Evolutionary conservation across 2,113 vertebrate species (phyloP), one percentile per base, ranked within the genome.

Genomic region (Lepisosteus osseus): DNA sequence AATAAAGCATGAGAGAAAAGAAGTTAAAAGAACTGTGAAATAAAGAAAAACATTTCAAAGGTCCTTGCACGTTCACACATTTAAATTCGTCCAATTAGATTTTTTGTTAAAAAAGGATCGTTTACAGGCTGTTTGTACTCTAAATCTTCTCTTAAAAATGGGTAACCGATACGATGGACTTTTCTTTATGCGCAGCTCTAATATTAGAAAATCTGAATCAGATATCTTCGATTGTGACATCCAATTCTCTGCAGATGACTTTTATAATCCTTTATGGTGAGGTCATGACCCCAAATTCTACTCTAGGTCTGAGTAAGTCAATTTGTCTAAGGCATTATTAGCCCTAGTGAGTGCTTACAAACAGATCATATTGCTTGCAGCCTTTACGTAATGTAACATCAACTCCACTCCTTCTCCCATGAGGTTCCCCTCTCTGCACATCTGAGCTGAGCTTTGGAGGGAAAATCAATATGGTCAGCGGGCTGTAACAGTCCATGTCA

Each of bases 351-450:
- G 59, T 65, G 61, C 61, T 72, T 44, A 67, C 59, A 43, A 65
- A 74, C 67, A 72, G 64, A 61, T 69, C 67, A 66, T 40, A 70
- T 79, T 79, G 75, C 78, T 69, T 69, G 78, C 69, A 73, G 74
- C 78, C 70, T 75, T 83, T 73, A 83, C 73, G 69, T 83, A 77
- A 83, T 67, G 65, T 65, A 76, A 76, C 76, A 73, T 77, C 69
- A 74, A 64, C 70, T 66, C 65, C 6, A 9, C 72, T 68, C 59
- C 47, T 51, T 5, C 47, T 51, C 47, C 47, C 47, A 5, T 51
- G 63, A 65, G 63, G 17, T 6, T 15, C 64, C 54, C 56, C 6
- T n/a, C 15, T 64, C 12, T 15, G 42, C 43, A 59, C 65, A 40
- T 44, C 62, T 57, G 43, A 67, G 17, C 65, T 55, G 12, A 11